Conservation (phyloP, 2,888 invertebrate genomes). For the Drepana falcataria region DNA sequence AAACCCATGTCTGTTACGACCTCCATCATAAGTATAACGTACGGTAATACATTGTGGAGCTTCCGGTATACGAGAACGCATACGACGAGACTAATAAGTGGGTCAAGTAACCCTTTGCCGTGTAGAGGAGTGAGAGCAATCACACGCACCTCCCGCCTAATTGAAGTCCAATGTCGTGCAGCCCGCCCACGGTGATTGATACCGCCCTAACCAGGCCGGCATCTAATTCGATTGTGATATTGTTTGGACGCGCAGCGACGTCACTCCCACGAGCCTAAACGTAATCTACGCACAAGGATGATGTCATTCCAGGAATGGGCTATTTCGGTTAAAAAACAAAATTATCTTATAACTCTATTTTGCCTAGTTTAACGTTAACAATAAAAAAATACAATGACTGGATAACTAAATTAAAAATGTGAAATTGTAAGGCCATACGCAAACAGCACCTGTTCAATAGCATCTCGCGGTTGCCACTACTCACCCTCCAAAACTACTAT, state of each 20-base stretch:
- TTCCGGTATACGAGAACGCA: slow-evolving; percentile 49
- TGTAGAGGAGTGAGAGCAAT: slow-evolving; percentile 69
- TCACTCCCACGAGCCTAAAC: slow-evolving; percentile 45
- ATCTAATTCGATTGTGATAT: slow-evolving; percentile 72
- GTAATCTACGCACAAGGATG: slow-evolving; percentile 45
- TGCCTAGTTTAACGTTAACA: too few species aligned
- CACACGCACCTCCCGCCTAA: slow-evolving; percentile 73
- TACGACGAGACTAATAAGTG: slow-evolving; percentile 62
- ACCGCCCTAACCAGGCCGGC: slow-evolving; percentile 60
- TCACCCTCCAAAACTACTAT: too few species aligned
- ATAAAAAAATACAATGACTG: too few species aligned
- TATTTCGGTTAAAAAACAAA: too few species aligned
- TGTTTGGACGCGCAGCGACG: slow-evolving; percentile 58
- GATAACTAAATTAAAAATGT: too few species aligned
- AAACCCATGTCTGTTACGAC: too few species aligned
- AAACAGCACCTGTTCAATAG: too few species aligned
- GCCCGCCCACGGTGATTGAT: slow-evolving; percentile 76
- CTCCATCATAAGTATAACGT: slow-evolving; percentile 2
- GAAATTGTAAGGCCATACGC: too few species aligned
- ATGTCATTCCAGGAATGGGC: slow-evolving; percentile 36
- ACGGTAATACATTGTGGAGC: slow-evolving; percentile 48
- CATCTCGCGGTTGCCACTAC: too few species aligned
- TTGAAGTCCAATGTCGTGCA: slow-evolving; percentile 77
- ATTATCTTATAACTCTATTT: too few species aligned
- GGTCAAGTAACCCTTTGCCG: slow-evolving; percentile 75